Base-by-base conservation (phyloP, 2,888 invertebrate genomes). In the Stenodema calcarata region DNA sequence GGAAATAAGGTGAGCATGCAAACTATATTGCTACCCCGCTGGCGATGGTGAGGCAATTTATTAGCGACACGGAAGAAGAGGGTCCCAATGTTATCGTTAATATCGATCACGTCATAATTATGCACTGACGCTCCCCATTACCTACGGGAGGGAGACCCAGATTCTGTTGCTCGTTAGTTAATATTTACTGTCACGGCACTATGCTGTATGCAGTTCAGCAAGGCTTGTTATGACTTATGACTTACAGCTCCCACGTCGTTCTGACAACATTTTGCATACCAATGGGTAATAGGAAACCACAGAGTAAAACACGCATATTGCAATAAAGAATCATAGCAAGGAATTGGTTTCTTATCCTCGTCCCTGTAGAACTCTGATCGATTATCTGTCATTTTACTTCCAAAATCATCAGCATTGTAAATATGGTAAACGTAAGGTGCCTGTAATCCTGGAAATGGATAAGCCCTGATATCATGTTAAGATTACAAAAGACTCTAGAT, bases 101-200 rank as follows among this genome's bases (percentile, higher is more conserved):
- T 73, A 73, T 73, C 73, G 73, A 73, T 73, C 73, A 73, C 41
- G 35, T 73, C 73, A 73, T 73, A 73, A 73, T 73, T 73, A 73
- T 73, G 73, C 73, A 73, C 35, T 73, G 73, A 73, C 73, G 73
- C 30, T 73, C 35, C 73, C 73, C 73, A 73, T 73, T 41, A 73
- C 30, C 41, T 62, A 23, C 62, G n/a, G 54, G 73, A 41, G n/a
- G 41, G 30, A 18, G 73, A n/a, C 73, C 73, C 41, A 73, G 73
- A 73, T 73, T 73, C 35, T 73, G 73, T 73, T 35, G 35, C 73
- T 73, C 35, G 73, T 73, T 41, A 41, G 73, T 73, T 73, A 73
- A 73, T 41, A 73, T 73, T 73, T 73, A 73, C 73, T 73, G 35
- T 27, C 62, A 62, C 62, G 62, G 62, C 62, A 62, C 62, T 62